phyloP scores from a whole-genome alignment of 2,113 vertebrate species.

The Plectropomus leopardus region DNA sequence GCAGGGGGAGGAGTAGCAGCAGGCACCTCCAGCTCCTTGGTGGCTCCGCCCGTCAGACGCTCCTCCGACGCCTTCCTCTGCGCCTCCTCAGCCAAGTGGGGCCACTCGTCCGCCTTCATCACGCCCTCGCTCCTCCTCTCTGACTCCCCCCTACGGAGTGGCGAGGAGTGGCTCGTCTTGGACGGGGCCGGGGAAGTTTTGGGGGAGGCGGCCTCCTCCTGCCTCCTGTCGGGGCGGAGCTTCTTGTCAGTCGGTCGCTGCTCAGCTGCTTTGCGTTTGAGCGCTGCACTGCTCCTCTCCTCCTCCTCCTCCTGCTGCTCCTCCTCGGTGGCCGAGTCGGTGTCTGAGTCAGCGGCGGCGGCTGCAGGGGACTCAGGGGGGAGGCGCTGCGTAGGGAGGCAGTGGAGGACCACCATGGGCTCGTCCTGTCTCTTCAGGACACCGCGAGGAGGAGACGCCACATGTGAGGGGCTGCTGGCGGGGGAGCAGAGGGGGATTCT shows the following conservation, averaged over 20 bases:
- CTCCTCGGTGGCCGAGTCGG: conserved; percentile 87
- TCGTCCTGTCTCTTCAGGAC: conserved; percentile 75
- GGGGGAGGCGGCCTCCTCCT: conserved; percentile 76
- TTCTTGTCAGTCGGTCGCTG: conserved; percentile 90
- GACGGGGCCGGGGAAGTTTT: conserved; percentile 32
- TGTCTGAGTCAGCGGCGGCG: conserved; percentile 82
- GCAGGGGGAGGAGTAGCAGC: conserved; percentile 85
- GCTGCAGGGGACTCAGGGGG: conserved; percentile 45
- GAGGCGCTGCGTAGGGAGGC: conserved; percentile 63
- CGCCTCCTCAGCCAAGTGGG: background rate
- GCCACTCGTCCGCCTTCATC: conserved; percentile 42
- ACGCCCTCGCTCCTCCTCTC: conserved; percentile 52
- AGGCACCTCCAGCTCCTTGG: conserved; percentile 79
- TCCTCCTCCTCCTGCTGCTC: conserved; percentile 81
- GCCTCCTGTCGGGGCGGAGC: conserved; percentile 85
- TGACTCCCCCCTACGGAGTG: conserved; percentile 75
- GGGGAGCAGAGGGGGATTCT: conserved; percentile 67
- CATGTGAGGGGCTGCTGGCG: conserved; percentile 60
- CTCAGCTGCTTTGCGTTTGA: conserved; percentile 91
- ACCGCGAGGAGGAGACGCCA: conserved; percentile 55
- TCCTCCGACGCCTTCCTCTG: conserved; percentile 22
- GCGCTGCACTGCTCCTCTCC: conserved; percentile 64
- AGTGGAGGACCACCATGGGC: conserved; percentile 79
- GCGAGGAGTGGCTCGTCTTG: conserved; percentile 54
- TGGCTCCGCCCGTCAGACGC: background rate